phyloP scores from a whole-genome alignment of 2,113 vertebrate genomes.

The Ellobius talpinus region DNA sequence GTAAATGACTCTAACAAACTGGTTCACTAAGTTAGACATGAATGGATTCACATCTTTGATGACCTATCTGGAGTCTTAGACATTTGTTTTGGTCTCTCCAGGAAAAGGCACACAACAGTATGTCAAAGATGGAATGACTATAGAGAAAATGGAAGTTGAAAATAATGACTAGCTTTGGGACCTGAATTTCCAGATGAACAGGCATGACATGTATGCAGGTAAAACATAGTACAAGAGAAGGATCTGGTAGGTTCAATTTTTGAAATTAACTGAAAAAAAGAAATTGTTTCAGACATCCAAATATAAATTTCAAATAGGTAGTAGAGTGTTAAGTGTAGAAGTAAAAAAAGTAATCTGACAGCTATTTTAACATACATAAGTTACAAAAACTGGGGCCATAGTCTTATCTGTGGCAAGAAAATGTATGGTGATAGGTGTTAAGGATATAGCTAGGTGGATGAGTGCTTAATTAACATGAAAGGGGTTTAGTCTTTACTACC shows the following conservation, averaged over 20 bases:
- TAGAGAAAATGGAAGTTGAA: not conserved
- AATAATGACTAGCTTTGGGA: not conserved
- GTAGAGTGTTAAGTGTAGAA: not conserved
- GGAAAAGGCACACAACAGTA: not conserved
- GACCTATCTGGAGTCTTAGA: not conserved
- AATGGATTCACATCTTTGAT: not conserved
- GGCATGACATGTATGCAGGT: too few species aligned
- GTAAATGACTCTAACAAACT: not conserved
- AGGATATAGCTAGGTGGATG: not conserved
- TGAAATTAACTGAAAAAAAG: conserved; percentile 28
- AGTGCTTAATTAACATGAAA: not conserved
- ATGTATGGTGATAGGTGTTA: not conserved
- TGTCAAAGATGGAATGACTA: not conserved
- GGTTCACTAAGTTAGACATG: not conserved
- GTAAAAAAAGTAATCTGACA: not conserved
- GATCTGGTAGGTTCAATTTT: not conserved
- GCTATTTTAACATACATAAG: not conserved
- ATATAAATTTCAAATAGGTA: not conserved
- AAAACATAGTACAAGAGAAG: not conserved
- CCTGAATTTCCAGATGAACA: not conserved
- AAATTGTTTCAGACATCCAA: not conserved
- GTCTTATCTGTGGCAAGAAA: not conserved
- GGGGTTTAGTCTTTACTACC: not conserved
- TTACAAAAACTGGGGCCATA: not conserved
- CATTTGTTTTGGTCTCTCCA: not conserved